Evolutionary conservation across 2,113 vertebrate genomes (phyloP), one percentile per base, ranked within the genome.

Genomic region (Caloenas nicobarica): DNA sequence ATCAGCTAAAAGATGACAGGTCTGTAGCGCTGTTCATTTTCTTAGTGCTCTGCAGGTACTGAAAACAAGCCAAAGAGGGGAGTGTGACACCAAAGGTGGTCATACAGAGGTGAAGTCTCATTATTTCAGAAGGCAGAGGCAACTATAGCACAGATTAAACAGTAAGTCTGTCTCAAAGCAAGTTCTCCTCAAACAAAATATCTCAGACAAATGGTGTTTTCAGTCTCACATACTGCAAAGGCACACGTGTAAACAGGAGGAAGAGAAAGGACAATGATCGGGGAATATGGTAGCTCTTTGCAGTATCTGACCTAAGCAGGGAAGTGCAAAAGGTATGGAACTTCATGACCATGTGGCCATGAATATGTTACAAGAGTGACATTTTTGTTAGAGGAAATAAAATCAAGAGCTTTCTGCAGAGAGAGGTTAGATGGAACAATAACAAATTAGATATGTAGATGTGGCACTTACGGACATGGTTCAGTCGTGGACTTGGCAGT

Each of bases 401-500:
- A 86, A 94, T 95, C n/a, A 90, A 76, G 54, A 72, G 33, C 26
- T 85, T 89, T 88, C 83, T 87, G 91, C 21, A 86, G 78, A 89
- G 77, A n/a, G n/a, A 51, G 6, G 13, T 93, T 89, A 68, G 28
- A 84, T 33, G 17, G 26, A 60, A 86, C 12, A 42, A 66, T 69
- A 81, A 88, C 17, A 6, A 50, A 3, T 5, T 11, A 64, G 10
- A 46, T 3, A 0, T 46, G 33, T 26, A 46, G 44, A 46, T 46
- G 18, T 46, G 18, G 44, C 44, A 46, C 44, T 46, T 46, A 46
- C 8, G 44, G 44, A 46, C 44, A 46, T 19, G 44, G 44, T 46
- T 46, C 44, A 46, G 44, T 19, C 17, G 44, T 46, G 44, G 44
- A 19, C 44, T 19, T 46, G 44, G 44, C 44, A 46, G 18, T 18